These are phyloP conservation scores for Donacobius atricapilla DNA, from an alignment of 2,113 vertebrate species.

Conservation along the genomic window DNA sequence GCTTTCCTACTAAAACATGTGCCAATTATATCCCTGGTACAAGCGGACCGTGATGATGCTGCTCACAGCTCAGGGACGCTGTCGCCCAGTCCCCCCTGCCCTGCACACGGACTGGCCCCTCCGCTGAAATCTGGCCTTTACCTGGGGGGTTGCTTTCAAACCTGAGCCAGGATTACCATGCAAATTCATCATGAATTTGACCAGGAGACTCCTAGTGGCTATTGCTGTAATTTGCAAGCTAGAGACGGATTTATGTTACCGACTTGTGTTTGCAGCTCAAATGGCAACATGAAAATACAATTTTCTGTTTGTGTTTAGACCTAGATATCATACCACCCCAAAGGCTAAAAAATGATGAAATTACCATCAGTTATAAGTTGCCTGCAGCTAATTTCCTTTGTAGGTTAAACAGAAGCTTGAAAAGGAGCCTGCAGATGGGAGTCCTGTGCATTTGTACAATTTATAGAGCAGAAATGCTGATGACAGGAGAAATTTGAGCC, in stretches of 20 bases:
- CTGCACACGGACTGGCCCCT: not conserved
- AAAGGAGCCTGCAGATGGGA: constrained; percentile 39
- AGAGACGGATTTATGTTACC: not conserved
- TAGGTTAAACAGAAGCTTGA: constrained; percentile 60
- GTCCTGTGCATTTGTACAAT: constrained; percentile 55
- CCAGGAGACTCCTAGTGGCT: constrained; percentile 17
- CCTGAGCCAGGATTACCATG: not conserved
- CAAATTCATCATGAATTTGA: not conserved
- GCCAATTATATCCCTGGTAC: rapidly evolving
- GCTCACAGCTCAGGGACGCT: not conserved
- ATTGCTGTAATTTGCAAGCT: not conserved
- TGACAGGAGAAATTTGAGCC: constrained; percentile 76
- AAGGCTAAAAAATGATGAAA: constrained; percentile 49
- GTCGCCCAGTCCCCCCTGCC: rapidly evolving
- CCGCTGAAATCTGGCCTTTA: not conserved
- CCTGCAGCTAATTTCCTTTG: constrained; percentile 43
- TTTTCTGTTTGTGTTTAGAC: constrained; percentile 43
- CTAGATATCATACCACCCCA: not conserved
- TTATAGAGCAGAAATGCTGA: constrained; percentile 80
- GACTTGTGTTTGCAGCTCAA: not conserved
- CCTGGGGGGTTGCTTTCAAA: not conserved
- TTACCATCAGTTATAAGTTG: constrained; percentile 54
- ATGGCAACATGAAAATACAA: not conserved
- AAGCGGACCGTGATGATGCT: not conserved
- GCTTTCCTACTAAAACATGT: not conserved